Base-by-base conservation (phyloP, 2,113 vertebrate genomes). In the Boleophthalmus pectinirostris region DNA sequence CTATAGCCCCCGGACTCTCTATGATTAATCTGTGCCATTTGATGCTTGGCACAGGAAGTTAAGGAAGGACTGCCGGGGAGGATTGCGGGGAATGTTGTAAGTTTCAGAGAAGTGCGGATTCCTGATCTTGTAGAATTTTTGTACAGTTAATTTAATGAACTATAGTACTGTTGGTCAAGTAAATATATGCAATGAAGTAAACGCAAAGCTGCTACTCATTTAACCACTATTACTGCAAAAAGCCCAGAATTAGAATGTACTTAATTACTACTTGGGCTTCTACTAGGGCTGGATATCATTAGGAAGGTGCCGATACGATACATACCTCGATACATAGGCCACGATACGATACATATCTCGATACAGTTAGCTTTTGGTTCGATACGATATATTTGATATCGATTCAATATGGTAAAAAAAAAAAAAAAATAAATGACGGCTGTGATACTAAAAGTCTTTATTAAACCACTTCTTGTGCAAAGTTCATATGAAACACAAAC, bases 71-170 rank as follows among this genome's bases (percentile, higher is more conserved):
- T 82, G 86, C 85, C 51, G 57, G 70, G 66, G 74, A 71, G 85
- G 75, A 86, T 85, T 79, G 80, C 88, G 88, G 84, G 85, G 86
- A 89, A 85, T 88, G 85, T 79, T 84, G 82, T 83, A 85, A 82
- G 82, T 45, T 77, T 78, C 77, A 10, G 54, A 70, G 45, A 74
- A 73, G 74, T 3, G 66, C 56, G 71, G 72, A 21, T 78, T 73
- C 72, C 38, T 12, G 57, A 66, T 38, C 4, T 68, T 82, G 66
- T 77, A 43, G 38, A 9, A 5, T 38, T 70, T 77, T 66, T 10
- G 21, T 79, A 67, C 78, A 21, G 46, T 63, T 68, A 88, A 91
- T 88, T 86, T 75, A 85, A 88, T 91, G 85, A 85, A 75, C 29
- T 29, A 66, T 72, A 69, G 21, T 23, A 56, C 11, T 13, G 21